Evolutionary conservation across 2,888 invertebrate genomes (phyloP), one percentile per base, ranked within the genome.

Genomic region (Dascillus cervinus): DNA sequence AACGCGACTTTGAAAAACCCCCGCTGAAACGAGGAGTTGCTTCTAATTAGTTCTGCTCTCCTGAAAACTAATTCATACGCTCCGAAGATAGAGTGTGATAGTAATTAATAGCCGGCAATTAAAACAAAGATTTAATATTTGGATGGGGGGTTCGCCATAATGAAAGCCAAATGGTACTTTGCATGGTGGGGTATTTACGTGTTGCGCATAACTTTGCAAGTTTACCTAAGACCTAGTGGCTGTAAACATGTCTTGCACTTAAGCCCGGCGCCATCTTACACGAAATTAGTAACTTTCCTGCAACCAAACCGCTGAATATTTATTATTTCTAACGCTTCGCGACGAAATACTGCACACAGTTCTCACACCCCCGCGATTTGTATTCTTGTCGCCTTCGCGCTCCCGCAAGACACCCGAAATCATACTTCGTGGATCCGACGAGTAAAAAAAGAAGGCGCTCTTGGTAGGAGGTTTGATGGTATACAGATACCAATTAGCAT

Each of bases 141-240:
- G 50, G 49, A 50, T 46, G 56, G 55, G 56, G 53, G 39, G 34
- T 38, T 43, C 47, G 50, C 42, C 33, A 57, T 60, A 62, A 62
- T 58, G 60, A 62, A 60, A 62, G 57, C 55, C 61, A 57, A 61
- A 60, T 56, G 58, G 56, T 59, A 56, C 55, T 58, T 59, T 56
- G 56, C 57, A 48, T 35, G 44, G 52, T 34, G 50, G 48, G 51
- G 53, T 61, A 62, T 63, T 64, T 63, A 64, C 64, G 64, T 64
- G 64, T 63, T 61, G 60, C 56, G 64, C 62, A 64, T 64, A 64
- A 64, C 58, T 64, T 64, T 56, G 52, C 58, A 63, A 64, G 57
- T 63, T 64, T 60, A 54, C 61, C 61, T 64, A 64, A 64, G 60
- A 56, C 60, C 56, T 51, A 47, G 45, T 35, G 50, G 58, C 54